phyloP scores from a whole-genome alignment of 2,888 invertebrate species.

The Drosophila lacicola region DNA sequence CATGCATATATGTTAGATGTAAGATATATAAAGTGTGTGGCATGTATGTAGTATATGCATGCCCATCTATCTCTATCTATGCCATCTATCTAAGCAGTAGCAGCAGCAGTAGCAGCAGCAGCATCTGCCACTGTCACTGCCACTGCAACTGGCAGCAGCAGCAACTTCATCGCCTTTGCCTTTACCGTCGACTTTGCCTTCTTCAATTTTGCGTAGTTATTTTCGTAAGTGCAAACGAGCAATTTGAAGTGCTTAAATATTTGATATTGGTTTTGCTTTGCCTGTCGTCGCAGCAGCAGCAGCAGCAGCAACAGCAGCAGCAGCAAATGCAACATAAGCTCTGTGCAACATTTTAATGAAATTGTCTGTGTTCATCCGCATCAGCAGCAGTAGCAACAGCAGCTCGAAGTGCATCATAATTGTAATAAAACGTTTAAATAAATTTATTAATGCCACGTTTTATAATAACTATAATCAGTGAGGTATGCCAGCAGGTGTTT shows the following conservation, averaged over 20 bases:
- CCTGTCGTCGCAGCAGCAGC: slow-evolving; percentile 17
- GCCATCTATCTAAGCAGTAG: slow-evolving; percentile 41
- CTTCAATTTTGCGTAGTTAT: slow-evolving; percentile 74
- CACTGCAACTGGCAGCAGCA: slow-evolving; percentile 30
- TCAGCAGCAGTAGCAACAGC: slow-evolving; percentile 28
- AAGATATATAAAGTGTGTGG: slow-evolving; percentile 6
- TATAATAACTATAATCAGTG: slow-evolving; percentile 42
- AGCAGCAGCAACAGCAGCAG: slow-evolving; percentile 10
- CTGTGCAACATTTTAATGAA: slow-evolving; percentile 69
- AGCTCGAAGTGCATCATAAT: slow-evolving; percentile 25
- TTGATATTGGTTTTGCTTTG: slow-evolving; percentile 76
- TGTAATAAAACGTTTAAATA: slow-evolving; percentile 46
- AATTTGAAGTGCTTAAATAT: slow-evolving; percentile 79
- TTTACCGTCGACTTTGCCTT: slow-evolving; percentile 28
- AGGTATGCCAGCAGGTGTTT: slow-evolving; percentile 16
- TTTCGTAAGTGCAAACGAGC: slow-evolving; percentile 79
- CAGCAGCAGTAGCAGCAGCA: slow-evolving; percentile 11
- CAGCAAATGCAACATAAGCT: slow-evolving; percentile 34
- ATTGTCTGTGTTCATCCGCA: slow-evolving; percentile 60
- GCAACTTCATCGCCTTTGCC: slow-evolving; percentile 31
- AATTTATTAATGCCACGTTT: slow-evolving; percentile 53
- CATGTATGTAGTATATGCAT: slow-evolving; percentile 12
- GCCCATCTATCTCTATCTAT: slow-evolving; percentile 34
- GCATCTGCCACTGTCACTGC: slow-evolving; percentile 12
- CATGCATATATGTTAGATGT: slow-evolving; percentile 15